Percentiles rank a stretch among this genome's conserved stretches.
These are phyloP conservation scores for Drosophila stalkeri DNA, from an alignment of 2,888 invertebrate genomes.

Conservation along the genomic window DNA sequence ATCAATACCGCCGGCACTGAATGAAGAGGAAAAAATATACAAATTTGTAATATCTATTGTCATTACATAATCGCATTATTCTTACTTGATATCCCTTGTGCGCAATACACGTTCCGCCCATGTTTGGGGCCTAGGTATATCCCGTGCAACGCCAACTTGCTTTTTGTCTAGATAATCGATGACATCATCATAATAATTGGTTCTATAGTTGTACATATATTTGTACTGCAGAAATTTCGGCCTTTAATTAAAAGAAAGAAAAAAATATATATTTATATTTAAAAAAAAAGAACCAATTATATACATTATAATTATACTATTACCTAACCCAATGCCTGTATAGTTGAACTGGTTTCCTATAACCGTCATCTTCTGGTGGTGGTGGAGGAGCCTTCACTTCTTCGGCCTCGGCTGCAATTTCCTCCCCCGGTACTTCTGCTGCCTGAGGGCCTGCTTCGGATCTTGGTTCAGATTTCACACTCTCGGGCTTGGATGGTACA, in stretches of 20 bases:
- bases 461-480: slow-evolving; percentile 70
- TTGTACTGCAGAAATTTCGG: slow-evolving; percentile 93
- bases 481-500: slow-evolving; percentile 83
- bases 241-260: slow-evolving; percentile 84
- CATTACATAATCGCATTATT: neutral
- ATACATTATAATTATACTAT: too few relatives aligned
- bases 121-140: slow-evolving; percentile 92
- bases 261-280: too few relatives aligned
- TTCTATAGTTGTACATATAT: slow-evolving; percentile 93
- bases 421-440: slow-evolving; percentile 35
- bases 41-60: neutral
- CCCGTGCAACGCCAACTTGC: slow-evolving; percentile 89
- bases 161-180: slow-evolving; percentile 93
- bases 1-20: slow-evolving; percentile 74
- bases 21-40: slow-evolving; percentile 27
- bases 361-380: slow-evolving; percentile 87
- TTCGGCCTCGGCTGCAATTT: slow-evolving; percentile 83
- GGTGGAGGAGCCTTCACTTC: slow-evolving; percentile 86
- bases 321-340: slow-evolving; percentile 93
- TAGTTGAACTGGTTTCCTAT: slow-evolving; percentile 89
- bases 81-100: slow-evolving; percentile 86
- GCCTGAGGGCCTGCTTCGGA: slow-evolving; percentile 32
- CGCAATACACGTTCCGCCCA: slow-evolving; percentile 94
- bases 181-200: slow-evolving; percentile 94
- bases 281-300: neutral